These are phyloP conservation scores for Goniozus legneri DNA, from an alignment of 1,140 invertebrate species.

Conservation along the genomic window DNA sequence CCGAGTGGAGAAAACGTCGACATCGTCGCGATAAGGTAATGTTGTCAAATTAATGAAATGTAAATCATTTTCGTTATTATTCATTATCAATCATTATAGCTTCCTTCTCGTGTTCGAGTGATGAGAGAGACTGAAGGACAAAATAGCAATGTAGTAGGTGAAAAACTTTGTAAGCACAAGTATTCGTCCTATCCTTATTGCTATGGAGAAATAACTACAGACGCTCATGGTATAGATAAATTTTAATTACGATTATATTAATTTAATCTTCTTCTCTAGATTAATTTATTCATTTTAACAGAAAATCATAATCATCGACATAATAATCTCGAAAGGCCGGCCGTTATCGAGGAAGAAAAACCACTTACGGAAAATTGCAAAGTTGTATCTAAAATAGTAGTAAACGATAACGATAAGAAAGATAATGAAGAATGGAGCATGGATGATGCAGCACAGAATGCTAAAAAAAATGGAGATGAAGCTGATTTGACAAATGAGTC, in stretches of 20 bases:
- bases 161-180: constrained; percentile 79
- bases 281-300: no score
- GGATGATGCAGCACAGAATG: constrained; percentile 33
- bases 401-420: constrained; percentile 37
- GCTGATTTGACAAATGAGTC: constrained; percentile 51
- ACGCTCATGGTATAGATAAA: constrained; percentile 63
- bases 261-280: no score
- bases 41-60: no score
- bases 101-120: constrained; percentile 63
- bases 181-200: constrained; percentile 82
- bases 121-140: constrained; percentile 61
- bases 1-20: constrained; percentile 71
- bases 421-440: constrained; percentile 40
- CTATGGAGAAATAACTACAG: constrained; percentile 74
- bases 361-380: constrained; percentile 47
- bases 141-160: constrained; percentile 59
- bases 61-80: no score
- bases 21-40: constrained; percentile 58
- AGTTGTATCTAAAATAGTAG: constrained; percentile 42
- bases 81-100: constrained; percentile 42
- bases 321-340: constrained; percentile 41
- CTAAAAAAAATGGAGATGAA: constrained; percentile 34
- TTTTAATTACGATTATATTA: no score
- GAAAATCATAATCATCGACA: constrained; percentile 46
- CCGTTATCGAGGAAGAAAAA: constrained; percentile 46